Percentiles rank a stretch among this genome's conserved stretches.
These are phyloP conservation scores for Sinodicranocentrus sp. DNA, from an alignment of 2,888 invertebrate genomes.

Conservation along the genomic window DNA sequence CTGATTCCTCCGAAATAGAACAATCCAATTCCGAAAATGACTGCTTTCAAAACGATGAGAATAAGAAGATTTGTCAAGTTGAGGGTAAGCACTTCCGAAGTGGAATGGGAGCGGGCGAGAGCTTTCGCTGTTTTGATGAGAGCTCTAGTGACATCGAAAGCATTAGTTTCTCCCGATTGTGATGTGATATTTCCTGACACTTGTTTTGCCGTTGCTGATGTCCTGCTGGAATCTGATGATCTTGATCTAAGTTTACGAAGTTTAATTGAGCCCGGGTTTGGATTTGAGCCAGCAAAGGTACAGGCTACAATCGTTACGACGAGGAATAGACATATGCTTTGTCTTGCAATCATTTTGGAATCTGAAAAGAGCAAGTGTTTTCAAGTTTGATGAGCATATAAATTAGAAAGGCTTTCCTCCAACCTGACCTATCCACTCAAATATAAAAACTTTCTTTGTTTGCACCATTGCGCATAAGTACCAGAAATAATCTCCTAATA, in stretches of 20 bases:
- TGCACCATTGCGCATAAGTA: not conserved
- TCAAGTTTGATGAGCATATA: not conserved
- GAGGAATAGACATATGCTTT: slow-evolving; percentile 71
- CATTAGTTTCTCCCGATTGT: slow-evolving; percentile 2
- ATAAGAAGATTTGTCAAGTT: slow-evolving; percentile 90
- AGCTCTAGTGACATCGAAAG: slow-evolving; percentile 71
- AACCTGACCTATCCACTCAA: no score
- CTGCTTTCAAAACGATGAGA: slow-evolving; percentile 87
- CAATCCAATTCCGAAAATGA: slow-evolving; percentile 90
- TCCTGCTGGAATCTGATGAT: slow-evolving; percentile 55
- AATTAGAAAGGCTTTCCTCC: no score
- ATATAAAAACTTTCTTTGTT: no score
- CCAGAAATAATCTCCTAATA: slow-evolving; percentile 21
- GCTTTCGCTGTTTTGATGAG: slow-evolving; percentile 75
- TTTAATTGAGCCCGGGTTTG: slow-evolving; percentile 60
- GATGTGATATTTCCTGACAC: slow-evolving; percentile 44
- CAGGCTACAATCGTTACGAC: slow-evolving; percentile 69
- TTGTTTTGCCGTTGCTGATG: slow-evolving; percentile 40
- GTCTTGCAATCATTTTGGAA: slow-evolving; percentile 74
- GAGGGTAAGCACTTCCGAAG: slow-evolving; percentile 85
- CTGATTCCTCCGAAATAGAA: slow-evolving; percentile 77
- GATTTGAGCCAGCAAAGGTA: slow-evolving; percentile 68
- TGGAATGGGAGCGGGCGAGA: slow-evolving; percentile 75
- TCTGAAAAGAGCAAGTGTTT: slow-evolving; percentile 40
- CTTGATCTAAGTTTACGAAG: slow-evolving; percentile 67